These are phyloP conservation scores for Musca vetustissima DNA, from an alignment of 1,140 invertebrate genomes.

Conservation along the genomic window DNA sequence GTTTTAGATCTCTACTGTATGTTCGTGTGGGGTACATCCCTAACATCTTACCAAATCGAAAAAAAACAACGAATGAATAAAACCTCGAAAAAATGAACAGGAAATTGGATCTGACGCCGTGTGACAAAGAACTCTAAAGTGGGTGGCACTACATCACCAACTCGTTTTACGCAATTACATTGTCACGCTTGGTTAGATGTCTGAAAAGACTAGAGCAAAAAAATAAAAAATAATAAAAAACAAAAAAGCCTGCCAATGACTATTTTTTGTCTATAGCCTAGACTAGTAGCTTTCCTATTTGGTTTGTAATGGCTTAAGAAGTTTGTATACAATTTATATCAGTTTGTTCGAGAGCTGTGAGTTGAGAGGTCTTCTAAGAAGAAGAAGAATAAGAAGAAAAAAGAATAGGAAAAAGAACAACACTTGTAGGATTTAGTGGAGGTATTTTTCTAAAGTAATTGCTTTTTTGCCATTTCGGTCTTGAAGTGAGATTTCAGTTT, in stretches of 20 bases:
- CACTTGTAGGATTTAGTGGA: neutral
- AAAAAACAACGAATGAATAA: too few relatives aligned
- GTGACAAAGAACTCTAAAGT: too few relatives aligned
- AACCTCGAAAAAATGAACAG: too few relatives aligned
- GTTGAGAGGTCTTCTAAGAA: neutral
- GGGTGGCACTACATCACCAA: too few relatives aligned
- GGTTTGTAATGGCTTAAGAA: conserved; percentile 8
- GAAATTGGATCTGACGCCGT: too few relatives aligned
- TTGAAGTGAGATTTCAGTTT: conserved; percentile 20
- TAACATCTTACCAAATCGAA: too few relatives aligned
- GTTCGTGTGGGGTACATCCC: too few relatives aligned
- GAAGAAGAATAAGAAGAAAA: too few relatives aligned
- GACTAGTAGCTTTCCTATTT: neutral
- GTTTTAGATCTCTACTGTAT: too few relatives aligned
- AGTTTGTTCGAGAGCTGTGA: neutral
- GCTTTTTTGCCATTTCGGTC: conserved; percentile 8
- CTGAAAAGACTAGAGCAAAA: neutral
- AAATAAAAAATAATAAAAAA: too few relatives aligned
- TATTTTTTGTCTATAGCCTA: neutral
- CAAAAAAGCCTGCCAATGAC: neutral
- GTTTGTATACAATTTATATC: conserved; percentile 17
- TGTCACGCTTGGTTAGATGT: conserved; percentile 15
- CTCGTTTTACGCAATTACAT: conserved; percentile 12
- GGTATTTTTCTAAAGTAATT: conserved; percentile 13
- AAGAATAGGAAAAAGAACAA: conserved; percentile 3